Percentiles rank a stretch among this genome's conserved stretches.
phyloP scores from a whole-genome alignment of 2,797 vertebrate species.

The Clarias fuscus region DNA sequence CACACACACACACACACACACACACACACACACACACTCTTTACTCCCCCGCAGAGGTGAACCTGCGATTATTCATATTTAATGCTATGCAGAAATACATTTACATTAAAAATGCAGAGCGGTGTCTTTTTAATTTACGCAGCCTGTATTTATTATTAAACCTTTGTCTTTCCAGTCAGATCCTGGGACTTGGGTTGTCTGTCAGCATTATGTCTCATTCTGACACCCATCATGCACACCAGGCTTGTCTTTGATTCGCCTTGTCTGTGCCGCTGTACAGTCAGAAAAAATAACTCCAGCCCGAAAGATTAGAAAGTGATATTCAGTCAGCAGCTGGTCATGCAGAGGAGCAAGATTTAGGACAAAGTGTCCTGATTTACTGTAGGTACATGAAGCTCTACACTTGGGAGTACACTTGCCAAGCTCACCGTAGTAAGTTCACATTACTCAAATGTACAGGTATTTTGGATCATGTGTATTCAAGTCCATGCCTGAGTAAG shows the following conservation, averaged over 20 bases:
- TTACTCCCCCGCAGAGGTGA: constrained; percentile 57
- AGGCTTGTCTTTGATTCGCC: constrained; percentile 73
- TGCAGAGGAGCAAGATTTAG: neutral
- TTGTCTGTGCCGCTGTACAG: constrained; percentile 52
- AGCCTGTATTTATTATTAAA: constrained; percentile 81
- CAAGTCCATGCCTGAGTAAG: too few species aligned
- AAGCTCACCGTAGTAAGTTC: too few species aligned
- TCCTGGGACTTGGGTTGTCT: constrained; percentile 70
- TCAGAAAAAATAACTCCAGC: constrained; percentile 25
- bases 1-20: constrained; percentile 25
- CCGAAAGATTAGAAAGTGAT: constrained; percentile 32
- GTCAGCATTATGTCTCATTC: constrained; percentile 64
- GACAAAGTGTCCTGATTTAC: neutral
- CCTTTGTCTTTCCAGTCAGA: constrained; percentile 76
- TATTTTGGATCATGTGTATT: too few species aligned
- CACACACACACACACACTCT: constrained; percentile 27
- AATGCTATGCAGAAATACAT: constrained; percentile 79
- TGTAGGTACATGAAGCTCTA: too few species aligned
- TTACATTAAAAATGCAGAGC: constrained; percentile 81
- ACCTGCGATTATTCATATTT: constrained; percentile 76
- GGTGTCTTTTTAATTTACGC: constrained; percentile 80
- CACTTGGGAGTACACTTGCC: too few species aligned
- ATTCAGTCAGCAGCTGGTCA: neutral
- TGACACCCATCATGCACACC: constrained; percentile 56
- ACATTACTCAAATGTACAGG: too few species aligned